Evolutionary conservation across 2,113 vertebrate genomes (phyloP).

Genomic region (Colossoma macropomum): DNA sequence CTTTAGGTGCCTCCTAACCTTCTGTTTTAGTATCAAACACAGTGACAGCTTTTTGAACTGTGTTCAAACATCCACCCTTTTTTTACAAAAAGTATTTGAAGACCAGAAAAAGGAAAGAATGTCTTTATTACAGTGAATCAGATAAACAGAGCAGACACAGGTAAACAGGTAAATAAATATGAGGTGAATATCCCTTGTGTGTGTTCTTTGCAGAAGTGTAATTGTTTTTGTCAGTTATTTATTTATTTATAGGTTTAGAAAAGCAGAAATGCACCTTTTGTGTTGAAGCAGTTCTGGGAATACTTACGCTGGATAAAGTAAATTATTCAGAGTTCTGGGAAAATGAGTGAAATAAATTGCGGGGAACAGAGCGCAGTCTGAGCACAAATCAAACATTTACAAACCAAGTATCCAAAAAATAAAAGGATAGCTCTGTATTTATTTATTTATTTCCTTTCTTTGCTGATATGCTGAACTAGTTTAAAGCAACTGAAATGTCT

Average conservation of each 20-base stretch:
- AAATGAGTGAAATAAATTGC: constrained; percentile 18
- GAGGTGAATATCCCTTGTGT: not conserved
- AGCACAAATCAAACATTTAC: constrained; percentile 34
- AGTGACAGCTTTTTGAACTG: no score
- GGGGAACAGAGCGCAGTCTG: not conserved
- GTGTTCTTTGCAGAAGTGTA: not conserved
- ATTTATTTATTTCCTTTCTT: no score
- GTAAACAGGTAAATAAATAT: not conserved
- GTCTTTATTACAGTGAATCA: not conserved
- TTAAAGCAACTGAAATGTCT: no score
- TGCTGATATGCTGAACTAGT: no score
- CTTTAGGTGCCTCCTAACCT: no score
- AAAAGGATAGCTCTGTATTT: not conserved
- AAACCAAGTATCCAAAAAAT: not conserved
- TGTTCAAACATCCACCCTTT: no score
- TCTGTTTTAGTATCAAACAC: no score
- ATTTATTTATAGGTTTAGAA: constrained; percentile 41
- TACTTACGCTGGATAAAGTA: constrained; percentile 23
- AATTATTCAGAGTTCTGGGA: constrained; percentile 37
- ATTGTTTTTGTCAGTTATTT: constrained; percentile 8
- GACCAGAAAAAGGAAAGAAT: no score
- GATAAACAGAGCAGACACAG: not conserved
- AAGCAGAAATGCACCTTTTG: constrained; percentile 40
- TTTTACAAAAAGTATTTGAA: no score
- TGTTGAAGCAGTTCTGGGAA: constrained; percentile 34